Percentiles rank a stretch among this genome's conserved stretches.
phyloP scores from a whole-genome alignment of 2,113 vertebrate species.

The Clinocottus analis region DNA sequence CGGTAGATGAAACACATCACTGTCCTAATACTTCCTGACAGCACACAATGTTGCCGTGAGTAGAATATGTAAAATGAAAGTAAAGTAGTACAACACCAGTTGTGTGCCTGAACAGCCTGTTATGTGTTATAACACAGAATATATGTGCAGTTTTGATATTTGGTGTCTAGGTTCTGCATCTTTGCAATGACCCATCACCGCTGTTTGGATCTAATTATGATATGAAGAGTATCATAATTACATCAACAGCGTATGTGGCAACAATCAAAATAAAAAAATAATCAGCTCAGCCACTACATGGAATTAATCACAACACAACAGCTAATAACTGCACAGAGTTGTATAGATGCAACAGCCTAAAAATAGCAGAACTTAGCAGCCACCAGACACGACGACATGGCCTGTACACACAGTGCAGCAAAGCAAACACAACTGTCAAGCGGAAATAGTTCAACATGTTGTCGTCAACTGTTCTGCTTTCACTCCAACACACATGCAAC shows the following conservation, averaged over 20 bases:
- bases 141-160: conserved; percentile 7
- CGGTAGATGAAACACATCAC: background rate
- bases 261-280: conserved; percentile 4
- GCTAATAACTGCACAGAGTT: background rate
- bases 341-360: background rate
- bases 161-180: background rate
- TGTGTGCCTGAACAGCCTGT: background rate
- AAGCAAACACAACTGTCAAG: background rate
- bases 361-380: background rate
- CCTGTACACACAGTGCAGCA: background rate
- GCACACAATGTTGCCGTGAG: background rate
- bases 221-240: conserved; percentile 33
- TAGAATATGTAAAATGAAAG: background rate
- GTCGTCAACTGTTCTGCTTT: background rate
- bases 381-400: background rate
- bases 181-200: conserved; percentile 23
- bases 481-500: background rate
- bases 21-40: conserved; percentile 9
- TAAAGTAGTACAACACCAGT: background rate
- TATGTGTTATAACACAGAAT: background rate
- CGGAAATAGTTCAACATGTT: background rate
- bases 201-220: conserved; percentile 59
- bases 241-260: conserved; percentile 29
- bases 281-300: background rate
- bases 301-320: conserved; percentile 7